A percentile compares a stretch with the other conserved stretches of the same genome.
Evolutionary conservation across 2,797 vertebrate species (phyloP).

Genomic region (Erpetoichthys calabaricus): DNA sequence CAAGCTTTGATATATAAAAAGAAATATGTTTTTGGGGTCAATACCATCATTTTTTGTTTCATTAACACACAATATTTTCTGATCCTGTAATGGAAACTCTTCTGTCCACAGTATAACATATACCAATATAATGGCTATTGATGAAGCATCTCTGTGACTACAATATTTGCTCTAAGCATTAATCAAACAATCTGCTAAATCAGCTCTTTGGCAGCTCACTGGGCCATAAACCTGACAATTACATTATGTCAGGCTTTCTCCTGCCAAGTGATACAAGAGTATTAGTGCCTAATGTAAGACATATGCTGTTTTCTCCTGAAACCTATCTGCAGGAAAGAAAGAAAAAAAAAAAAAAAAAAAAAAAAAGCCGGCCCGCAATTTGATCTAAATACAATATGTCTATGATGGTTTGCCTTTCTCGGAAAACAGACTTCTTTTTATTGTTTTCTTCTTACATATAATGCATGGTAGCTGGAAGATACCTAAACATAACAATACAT

Average conservation of each 20-base stretch:
- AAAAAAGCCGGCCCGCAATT: constrained; percentile 20
- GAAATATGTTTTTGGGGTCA: too few relatives aligned
- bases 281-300: constrained; percentile 32
- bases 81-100: too few relatives aligned
- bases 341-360: neutral
- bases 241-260: constrained; percentile 31
- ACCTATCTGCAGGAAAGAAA: constrained; percentile 8
- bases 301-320: constrained; percentile 27
- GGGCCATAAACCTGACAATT: constrained; percentile 34
- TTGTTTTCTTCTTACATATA: too few relatives aligned
- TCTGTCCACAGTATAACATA: neutral
- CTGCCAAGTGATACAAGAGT: constrained; percentile 26
- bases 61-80: too few relatives aligned
- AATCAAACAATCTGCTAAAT: constrained; percentile 34
- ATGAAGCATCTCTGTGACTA: constrained; percentile 29
- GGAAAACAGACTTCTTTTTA: too few relatives aligned
- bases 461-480: too few relatives aligned
- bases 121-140: constrained; percentile 1
- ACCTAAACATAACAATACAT: too few relatives aligned
- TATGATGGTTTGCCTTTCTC: too few relatives aligned
- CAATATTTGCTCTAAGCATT: constrained; percentile 20
- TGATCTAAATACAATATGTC: constrained; percentile 1
- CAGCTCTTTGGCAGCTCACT: constrained; percentile 26
- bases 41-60: too few relatives aligned
- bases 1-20: too few relatives aligned